Evolutionary conservation across 1,140 invertebrate species (phyloP), one percentile per base, ranked within the genome.

Genomic region (Hypsibius dujardini): DNA sequence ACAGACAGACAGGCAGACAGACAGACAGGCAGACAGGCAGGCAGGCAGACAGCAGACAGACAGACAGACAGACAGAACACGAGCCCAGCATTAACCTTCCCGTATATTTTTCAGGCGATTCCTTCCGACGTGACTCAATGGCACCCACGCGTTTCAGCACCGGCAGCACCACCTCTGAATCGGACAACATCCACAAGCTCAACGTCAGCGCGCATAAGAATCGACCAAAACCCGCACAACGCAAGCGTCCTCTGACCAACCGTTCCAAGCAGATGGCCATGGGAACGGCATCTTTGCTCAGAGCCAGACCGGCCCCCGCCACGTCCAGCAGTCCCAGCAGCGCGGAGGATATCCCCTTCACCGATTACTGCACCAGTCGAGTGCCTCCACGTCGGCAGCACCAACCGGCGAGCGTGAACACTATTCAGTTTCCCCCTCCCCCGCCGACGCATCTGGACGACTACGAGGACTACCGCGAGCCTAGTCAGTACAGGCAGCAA

Each of bases 261-360:
- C 62, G 62, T 3, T 42, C 62, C 42, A 12, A 42, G 7, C 62
- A 67, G 50, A n/a, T n/a, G n/a, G n/a, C n/a, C 50, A 56, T 56
- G 50, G 62, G 62, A 7, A 42, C 62, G 3, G 7, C 62, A 3
- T 67, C 62, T 42, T 42, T 67, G 42, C 7, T 42, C 62, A 7
- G 62, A 42, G 42, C 62, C 62, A 7, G 42, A 67, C 7, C 62
- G 62, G 12, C 62, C 3, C 7, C 62, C 42, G 42, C 7, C 42
- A 14, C 62, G 3, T 67, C 62, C 62, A 67, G 62, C 62, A 67
- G 62, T 42, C 62, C 62, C 3, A 67, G 62, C 62, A 67, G 62
- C 45, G 42, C 42, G 62, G 62, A 67, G 42, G 62, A 67, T 42
- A 42, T 67, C 3, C 62, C 62, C 3, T 7, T 42, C 62, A 14